phyloP scores from a whole-genome alignment of 2,888 invertebrate genomes.

The Cheilosia soror region DNA sequence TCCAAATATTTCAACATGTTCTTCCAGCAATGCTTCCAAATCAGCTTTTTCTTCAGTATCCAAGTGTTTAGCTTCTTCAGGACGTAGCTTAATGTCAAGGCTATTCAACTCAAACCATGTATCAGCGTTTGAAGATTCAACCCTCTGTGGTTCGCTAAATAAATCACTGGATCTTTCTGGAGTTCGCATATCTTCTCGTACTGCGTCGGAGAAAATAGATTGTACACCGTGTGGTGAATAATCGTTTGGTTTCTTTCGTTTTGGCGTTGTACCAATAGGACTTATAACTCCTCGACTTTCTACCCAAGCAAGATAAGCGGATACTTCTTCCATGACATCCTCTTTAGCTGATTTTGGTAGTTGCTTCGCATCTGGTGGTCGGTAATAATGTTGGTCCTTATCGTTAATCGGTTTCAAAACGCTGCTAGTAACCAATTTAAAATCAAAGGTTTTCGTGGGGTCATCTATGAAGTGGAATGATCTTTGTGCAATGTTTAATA shows the following conservation, averaged over 20 bases:
- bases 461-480: constrained; percentile 14
- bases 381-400: background rate
- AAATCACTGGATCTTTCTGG: background rate
- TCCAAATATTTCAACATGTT: background rate
- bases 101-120: background rate
- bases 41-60: background rate
- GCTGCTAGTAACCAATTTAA: background rate
- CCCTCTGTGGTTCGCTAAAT: too few relatives aligned
- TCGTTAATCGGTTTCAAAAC: background rate
- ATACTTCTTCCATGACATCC: too few relatives aligned
- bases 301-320: background rate
- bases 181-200: background rate
- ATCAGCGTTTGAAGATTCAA: background rate
- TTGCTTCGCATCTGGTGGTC: background rate
- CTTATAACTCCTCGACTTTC: background rate
- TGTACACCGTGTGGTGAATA: background rate
- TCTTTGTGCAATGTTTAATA: constrained; percentile 22
- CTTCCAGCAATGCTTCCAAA: background rate
- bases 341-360: background rate
- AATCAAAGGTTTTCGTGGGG: background rate
- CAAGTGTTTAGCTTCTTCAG: constrained; percentile 7
- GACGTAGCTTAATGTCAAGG: constrained; percentile 32
- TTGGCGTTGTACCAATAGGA: too few relatives aligned
- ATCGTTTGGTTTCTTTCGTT: background rate
- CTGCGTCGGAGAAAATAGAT: background rate